A percentile compares a stretch with the other conserved stretches of the same genome.
Conservation (phyloP, 1,140 invertebrate species). For the Vanessa tameamea region DNA sequence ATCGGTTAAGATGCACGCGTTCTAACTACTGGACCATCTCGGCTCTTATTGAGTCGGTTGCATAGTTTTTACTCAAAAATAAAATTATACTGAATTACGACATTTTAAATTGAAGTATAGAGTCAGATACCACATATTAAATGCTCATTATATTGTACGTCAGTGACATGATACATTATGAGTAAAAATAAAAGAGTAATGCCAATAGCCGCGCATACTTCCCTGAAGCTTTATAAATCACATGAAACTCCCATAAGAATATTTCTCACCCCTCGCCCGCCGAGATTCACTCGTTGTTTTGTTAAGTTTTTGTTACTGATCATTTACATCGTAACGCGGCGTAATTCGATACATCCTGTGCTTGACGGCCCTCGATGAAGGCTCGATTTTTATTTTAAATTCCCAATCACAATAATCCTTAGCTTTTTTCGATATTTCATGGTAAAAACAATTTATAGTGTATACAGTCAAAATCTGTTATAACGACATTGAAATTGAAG, state of each 20-base stretch:
- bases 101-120: too few species aligned
- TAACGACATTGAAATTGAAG: too few species aligned
- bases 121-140: too few species aligned
- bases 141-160: neutral
- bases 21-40: too few species aligned
- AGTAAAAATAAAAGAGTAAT: conserved; percentile 21
- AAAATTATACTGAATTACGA: too few species aligned
- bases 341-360: conserved; percentile 78
- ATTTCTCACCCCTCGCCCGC: conserved; percentile 74
- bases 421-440: neutral
- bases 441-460: neutral
- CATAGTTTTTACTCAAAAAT: too few species aligned
- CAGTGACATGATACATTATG: conserved; percentile 11
- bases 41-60: too few species aligned
- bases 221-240: conserved; percentile 74
- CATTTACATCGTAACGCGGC: conserved; percentile 68
- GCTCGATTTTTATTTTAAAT: conserved; percentile 41
- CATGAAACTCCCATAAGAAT: conserved; percentile 68
- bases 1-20: too few species aligned
- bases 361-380: conserved; percentile 54
- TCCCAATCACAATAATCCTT: conserved; percentile 19
- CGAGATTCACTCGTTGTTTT: conserved; percentile 54
- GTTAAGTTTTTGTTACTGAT: conserved; percentile 69
- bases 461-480: too few species aligned
- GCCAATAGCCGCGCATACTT: conserved; percentile 54